Conservation (phyloP, 2,797 vertebrate genomes). For the Margarornis squamiger region DNA sequence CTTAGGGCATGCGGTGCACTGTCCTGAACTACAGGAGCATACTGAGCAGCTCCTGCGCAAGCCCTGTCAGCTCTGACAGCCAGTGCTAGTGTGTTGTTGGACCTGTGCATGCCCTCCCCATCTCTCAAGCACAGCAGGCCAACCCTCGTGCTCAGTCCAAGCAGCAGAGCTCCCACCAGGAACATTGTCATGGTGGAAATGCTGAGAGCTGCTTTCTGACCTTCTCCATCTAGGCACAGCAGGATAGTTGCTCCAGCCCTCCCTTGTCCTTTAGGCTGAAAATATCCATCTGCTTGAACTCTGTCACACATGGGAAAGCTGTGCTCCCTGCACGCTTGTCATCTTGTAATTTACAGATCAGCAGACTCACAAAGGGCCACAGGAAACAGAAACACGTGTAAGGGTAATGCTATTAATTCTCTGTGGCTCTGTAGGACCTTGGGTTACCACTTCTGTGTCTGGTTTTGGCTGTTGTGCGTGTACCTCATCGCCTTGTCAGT, state of each 20-base stretch:
- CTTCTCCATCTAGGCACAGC: neutral
- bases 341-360: neutral
- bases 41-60: fast-evolving
- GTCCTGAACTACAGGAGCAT: neutral
- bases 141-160: neutral
- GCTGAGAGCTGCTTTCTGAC: neutral
- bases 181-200: neutral
- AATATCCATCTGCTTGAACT: neutral
- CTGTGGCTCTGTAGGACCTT: neutral
- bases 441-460: neutral
- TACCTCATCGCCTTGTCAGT: neutral
- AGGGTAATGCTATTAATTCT: neutral
- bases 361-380: neutral
- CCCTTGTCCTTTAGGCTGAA: neutral
- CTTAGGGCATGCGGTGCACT: neutral
- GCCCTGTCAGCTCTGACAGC: neutral
- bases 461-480: neutral
- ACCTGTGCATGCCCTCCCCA: neutral
- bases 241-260: neutral
- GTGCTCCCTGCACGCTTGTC: neutral
- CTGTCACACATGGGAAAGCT: neutral
- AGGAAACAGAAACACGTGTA: neutral
- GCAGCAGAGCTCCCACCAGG: neutral
- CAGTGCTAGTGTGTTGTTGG: fast-evolving
- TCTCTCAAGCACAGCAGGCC: neutral